phyloP scores from a whole-genome alignment of 2,113 vertebrate genomes.

The Hylia prasina region DNA sequence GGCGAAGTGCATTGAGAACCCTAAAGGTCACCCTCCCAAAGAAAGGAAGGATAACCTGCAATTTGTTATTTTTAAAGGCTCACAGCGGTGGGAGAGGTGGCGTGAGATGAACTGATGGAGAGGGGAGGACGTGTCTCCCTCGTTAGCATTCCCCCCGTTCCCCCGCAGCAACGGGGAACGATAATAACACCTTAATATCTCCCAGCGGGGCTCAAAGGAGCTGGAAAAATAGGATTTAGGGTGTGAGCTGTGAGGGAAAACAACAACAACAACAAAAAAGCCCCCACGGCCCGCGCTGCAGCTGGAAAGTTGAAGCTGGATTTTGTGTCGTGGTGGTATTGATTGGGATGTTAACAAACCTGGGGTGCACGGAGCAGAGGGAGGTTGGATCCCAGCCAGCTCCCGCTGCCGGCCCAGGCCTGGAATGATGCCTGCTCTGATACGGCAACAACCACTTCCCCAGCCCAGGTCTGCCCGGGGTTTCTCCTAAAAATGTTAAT shows the following conservation, averaged over 20 bases:
- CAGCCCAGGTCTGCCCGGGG: not conserved
- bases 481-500: conserved; percentile 8
- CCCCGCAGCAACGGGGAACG: not conserved
- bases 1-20: not conserved
- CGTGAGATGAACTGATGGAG: not conserved
- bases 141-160: not conserved
- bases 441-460: not conserved
- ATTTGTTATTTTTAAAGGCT: conserved; percentile 11
- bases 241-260: not conserved
- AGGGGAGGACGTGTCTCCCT: not conserved
- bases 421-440: conserved; percentile 22
- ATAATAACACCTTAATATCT: conserved; percentile 27
- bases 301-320: not conserved
- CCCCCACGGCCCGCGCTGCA: accelerated
- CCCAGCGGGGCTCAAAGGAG: not conserved
- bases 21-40: not conserved
- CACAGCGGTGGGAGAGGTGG: not conserved
- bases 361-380: not conserved
- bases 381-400: not conserved
- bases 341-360: conserved; percentile 33
- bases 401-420: not conserved
- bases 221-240: conserved; percentile 22
- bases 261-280: not conserved
- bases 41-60: not conserved
- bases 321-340: not conserved